Conservation (phyloP, 2,888 invertebrate species). For the Nycteola revayana region DNA sequence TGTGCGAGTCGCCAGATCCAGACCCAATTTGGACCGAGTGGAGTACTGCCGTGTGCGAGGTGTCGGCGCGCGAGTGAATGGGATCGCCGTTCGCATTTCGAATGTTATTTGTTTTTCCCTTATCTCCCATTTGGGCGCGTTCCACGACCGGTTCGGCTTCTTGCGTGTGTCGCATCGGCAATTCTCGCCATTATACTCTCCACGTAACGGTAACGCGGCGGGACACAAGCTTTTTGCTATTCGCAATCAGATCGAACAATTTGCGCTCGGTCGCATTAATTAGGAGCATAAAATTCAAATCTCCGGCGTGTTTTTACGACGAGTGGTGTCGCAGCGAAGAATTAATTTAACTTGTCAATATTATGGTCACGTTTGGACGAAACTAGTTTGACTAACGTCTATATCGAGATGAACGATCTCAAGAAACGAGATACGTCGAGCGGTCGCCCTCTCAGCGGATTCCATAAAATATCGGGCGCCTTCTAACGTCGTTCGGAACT, state of each 20-base stretch:
- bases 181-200: constrained; percentile 61
- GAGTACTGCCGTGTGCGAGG: constrained; percentile 36
- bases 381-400: constrained; percentile 71
- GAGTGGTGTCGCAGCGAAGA: constrained; percentile 49
- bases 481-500: constrained; percentile 31
- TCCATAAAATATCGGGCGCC: constrained; percentile 66
- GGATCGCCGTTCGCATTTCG: constrained; percentile 54
- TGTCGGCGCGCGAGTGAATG: constrained; percentile 58
- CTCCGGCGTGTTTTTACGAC: constrained; percentile 44
- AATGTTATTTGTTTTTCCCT: constrained; percentile 64
- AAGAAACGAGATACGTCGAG: constrained; percentile 66
- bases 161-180: constrained; percentile 65
- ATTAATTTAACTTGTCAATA: constrained; percentile 71
- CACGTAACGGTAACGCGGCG: constrained; percentile 61
- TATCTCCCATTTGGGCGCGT: constrained; percentile 63
- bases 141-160: constrained; percentile 62
- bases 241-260: constrained; percentile 62
- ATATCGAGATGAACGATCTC: constrained; percentile 66
- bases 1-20: constrained; percentile 6
- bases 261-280: constrained; percentile 63
- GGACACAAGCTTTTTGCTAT: constrained; percentile 61
- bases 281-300: constrained; percentile 65
- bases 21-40: constrained; percentile 22
- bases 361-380: constrained; percentile 66
- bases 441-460: constrained; percentile 63